Evolutionary conservation across 2,797 vertebrate genomes (phyloP), one percentile per base, ranked within the genome.

Genomic region (Antennarius maculatus): DNA sequence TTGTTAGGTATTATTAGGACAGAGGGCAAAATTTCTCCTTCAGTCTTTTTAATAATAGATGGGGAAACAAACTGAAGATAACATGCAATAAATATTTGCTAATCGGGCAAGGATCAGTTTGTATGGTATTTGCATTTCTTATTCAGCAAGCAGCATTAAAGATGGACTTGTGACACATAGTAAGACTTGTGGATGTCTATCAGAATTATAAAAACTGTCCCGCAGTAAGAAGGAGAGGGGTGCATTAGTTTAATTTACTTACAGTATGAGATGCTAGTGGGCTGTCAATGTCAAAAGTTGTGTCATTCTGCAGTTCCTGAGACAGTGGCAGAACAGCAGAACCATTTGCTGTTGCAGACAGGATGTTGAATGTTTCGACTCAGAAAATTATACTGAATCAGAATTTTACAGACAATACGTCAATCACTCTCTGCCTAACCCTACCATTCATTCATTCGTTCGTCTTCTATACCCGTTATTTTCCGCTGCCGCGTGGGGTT

Each of bases 211-310:
- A 91, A 91, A 84, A 87, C 42, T 74, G 78, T 80, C 79, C 79
- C 68, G 70, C 76, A 83, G 80, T 76, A 82, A 68, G 81, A 74
- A 79, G 66, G 71, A 87, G 87, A 88, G 67, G 73, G 80, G 81
- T 88, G 86, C 88, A 90, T 91, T 88, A 85, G 81, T 87, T 89
- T 92, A 90, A 92, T 92, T 86, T 82, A 89, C 82, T 88, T 82
- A 82, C 75, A 71, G 69, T 73, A 82, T 68, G 79, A 85, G 88
- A 88, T 83, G 67, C 74, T 55, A 23, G 62, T 60, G 67, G 65
- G 64, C 69, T 69, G 72, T 71, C 53, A 50, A 54, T 86, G 88
- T 82, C 88, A 90, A 82, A 77, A 76, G 84, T 76, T 74, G 71
- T 75, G 66, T 81, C 80, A 79, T 64, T 84, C 82, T 79, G 28